Percentiles rank a stretch among this genome's conserved stretches.
Conservation (phyloP, 1,140 invertebrate genomes). For the Sycophila sp. region DNA sequence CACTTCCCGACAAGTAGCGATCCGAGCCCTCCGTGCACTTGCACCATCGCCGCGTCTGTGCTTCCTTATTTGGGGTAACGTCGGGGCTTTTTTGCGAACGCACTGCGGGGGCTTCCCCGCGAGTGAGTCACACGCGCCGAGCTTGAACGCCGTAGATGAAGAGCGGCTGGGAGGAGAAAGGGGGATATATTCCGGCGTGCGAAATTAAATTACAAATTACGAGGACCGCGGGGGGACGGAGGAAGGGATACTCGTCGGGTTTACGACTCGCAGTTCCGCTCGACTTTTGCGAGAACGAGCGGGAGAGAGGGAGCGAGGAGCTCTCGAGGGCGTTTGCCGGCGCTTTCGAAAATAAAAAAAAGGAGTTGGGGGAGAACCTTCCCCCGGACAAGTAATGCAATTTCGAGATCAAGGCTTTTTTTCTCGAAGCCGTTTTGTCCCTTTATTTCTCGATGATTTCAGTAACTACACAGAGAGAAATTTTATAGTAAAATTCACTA, state of each 20-base stretch:
- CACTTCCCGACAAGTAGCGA: too few species aligned
- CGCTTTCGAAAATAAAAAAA: constrained; percentile 18
- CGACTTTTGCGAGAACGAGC: neutral
- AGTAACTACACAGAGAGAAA: too few species aligned
- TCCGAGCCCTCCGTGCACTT: neutral
- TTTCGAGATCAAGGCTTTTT: neutral
- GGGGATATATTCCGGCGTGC: constrained; percentile 17
- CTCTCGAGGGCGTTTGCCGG: constrained; percentile 23
- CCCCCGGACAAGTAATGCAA: neutral
- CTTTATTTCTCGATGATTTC: neutral
- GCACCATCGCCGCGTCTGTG: too few species aligned
- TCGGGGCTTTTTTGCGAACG: constrained; percentile 4
- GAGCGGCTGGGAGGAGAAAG: constrained; percentile 11
- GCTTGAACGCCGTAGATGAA: too few species aligned
- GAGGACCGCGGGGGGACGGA: constrained; percentile 10
- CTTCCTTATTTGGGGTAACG: constrained; percentile 13
- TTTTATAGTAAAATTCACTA: too few species aligned
- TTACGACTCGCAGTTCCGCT: constrained; percentile 41
- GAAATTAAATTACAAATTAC: constrained; percentile 51
- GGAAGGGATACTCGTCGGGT: constrained; percentile 14
- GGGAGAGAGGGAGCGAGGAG: neutral
- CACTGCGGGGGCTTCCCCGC: neutral
- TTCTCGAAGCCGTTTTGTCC: neutral
- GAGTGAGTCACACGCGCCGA: neutral
- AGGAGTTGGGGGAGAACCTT: neutral